These are phyloP conservation scores for Torymus aiolomorphi DNA, from an alignment of 2,888 invertebrate genomes.

Conservation along the genomic window DNA sequence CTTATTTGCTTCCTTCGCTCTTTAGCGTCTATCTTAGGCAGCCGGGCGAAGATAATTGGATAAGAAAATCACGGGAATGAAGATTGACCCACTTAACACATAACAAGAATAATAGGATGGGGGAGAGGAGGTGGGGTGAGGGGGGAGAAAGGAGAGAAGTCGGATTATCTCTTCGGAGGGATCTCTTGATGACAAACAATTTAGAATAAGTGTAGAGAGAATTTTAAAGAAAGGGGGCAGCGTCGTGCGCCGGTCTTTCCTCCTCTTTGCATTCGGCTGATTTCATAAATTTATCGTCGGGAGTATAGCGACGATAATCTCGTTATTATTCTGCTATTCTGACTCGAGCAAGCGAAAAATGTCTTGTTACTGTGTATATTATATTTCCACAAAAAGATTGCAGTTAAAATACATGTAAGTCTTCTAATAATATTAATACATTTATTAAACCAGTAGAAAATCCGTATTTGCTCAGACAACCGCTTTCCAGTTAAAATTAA, in stretches of 20 bases:
- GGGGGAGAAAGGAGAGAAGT: constrained; percentile 53
- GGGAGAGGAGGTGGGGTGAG: background rate
- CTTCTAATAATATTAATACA: background rate
- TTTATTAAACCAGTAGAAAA: background rate
- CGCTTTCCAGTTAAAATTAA: background rate
- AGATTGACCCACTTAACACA: constrained; percentile 67
- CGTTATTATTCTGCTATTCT: too few species aligned
- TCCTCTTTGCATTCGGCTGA: too few species aligned
- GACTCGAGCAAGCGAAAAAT: too few species aligned
- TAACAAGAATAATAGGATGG: constrained; percentile 67
- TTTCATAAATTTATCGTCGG: too few species aligned
- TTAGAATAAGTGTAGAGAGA: constrained; percentile 33
- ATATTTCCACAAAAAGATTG: too few species aligned
- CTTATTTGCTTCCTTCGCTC: constrained; percentile 27
- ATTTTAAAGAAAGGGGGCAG: background rate
- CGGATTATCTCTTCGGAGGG: constrained; percentile 62
- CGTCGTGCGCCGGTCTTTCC: too few species aligned
- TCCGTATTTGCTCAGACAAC: background rate
- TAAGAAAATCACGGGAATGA: constrained; percentile 50
- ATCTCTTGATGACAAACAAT: constrained; percentile 43
- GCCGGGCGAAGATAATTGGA: constrained; percentile 45
- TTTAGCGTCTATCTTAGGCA: constrained; percentile 34
- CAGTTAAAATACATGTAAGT: too few species aligned
- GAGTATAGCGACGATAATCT: too few species aligned
- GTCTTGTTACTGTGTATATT: too few species aligned